These are phyloP conservation scores for Catocala sponsa DNA, from an alignment of 2,888 invertebrate species.

Conservation along the genomic window DNA sequence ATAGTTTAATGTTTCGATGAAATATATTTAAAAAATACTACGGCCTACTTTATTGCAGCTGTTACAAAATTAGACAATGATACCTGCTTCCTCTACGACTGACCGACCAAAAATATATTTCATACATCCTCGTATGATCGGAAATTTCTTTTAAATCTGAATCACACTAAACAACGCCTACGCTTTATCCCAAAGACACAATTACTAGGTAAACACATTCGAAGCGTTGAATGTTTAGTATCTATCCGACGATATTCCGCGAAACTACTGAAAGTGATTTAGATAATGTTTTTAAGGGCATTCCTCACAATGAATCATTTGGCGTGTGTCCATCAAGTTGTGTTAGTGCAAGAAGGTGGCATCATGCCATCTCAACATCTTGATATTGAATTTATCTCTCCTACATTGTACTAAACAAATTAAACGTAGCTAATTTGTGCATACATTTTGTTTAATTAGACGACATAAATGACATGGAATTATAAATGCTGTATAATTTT, in stretches of 20 bases:
- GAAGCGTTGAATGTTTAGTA: slow-evolving; percentile 13
- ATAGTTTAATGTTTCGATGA: too few relatives aligned
- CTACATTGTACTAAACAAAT: slow-evolving; percentile 18
- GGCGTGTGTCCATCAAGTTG: slow-evolving; percentile 63
- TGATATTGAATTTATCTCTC: slow-evolving; percentile 29
- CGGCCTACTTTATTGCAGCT: too few relatives aligned
- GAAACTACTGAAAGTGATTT: slow-evolving; percentile 47
- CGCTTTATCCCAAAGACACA: slow-evolving; percentile 6
- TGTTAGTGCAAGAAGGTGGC: slow-evolving; percentile 52
- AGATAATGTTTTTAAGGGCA: slow-evolving; percentile 64
- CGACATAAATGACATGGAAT: too few relatives aligned
- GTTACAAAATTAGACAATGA: too few relatives aligned
- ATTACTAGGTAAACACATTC: slow-evolving; percentile 14
- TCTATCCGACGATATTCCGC: slow-evolving; percentile 31
- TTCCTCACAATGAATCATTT: slow-evolving; percentile 67
- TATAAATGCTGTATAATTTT: too few relatives aligned
- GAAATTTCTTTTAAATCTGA: slow-evolving; percentile 9
- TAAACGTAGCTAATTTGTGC: slow-evolving; percentile 22
- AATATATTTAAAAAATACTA: too few relatives aligned
- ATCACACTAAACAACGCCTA: slow-evolving; percentile 2
- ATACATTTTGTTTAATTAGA: neutral
- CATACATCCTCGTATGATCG: neutral
- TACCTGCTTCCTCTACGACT: too few relatives aligned
- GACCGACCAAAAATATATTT: neutral
- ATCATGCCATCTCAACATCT: slow-evolving; percentile 49